phyloP scores from a whole-genome alignment of 2,888 invertebrate genomes.

The Lasioglossum lativentre region DNA sequence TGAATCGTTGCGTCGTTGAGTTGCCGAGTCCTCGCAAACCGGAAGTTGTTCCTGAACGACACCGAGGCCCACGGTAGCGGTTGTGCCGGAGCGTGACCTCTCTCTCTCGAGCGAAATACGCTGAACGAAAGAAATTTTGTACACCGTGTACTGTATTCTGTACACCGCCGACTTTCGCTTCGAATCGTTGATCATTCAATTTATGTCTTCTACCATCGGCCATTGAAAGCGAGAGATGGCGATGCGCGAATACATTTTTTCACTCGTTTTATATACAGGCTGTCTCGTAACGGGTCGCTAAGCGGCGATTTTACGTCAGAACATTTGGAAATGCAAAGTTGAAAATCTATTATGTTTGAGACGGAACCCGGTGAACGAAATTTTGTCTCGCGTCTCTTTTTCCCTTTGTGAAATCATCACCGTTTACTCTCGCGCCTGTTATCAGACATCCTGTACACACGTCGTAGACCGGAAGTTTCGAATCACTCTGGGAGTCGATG shows the following conservation, averaged over 20 bases:
- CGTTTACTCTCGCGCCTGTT: not conserved
- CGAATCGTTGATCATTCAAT: not conserved
- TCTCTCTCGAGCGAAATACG: not conserved
- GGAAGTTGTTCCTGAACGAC: not conserved
- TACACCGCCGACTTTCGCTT: not conserved
- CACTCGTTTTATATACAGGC: not conserved
- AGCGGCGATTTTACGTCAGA: not conserved
- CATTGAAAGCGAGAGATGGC: not conserved
- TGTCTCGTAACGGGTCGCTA: not conserved
- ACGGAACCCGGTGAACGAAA: not conserved
- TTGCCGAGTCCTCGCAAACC: not conserved
- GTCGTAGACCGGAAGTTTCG: not conserved
- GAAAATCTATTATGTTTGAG: not conserved
- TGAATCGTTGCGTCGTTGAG: not conserved
- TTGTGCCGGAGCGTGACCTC: not conserved
- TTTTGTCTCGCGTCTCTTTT: not conserved
- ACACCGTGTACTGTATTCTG: not conserved
- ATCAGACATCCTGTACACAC: not conserved
- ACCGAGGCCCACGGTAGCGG: constrained; percentile 6
- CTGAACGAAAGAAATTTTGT: not conserved
- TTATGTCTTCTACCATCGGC: not conserved
- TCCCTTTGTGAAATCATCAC: not conserved
- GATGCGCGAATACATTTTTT: not conserved
- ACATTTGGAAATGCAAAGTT: not conserved
- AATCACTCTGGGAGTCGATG: not conserved